phyloP scores from a whole-genome alignment of 2,797 vertebrate genomes.

The Margarornis squamiger region DNA sequence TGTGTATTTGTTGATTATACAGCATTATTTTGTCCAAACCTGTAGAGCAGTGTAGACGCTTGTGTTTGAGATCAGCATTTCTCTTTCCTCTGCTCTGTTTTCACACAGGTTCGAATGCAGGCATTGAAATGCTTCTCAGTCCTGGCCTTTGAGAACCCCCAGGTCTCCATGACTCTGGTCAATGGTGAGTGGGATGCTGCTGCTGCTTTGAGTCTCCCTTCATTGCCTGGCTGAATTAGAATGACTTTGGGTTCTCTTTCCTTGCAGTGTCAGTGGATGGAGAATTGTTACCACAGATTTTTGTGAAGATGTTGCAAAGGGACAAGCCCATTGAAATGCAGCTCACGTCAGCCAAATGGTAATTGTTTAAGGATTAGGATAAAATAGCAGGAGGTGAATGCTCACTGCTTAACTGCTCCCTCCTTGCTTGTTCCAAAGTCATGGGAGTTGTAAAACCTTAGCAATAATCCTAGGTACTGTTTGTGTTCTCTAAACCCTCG shows the following conservation, averaged over 20 bases:
- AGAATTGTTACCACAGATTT: slow-evolving; percentile 94
- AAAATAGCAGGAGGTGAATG: neutral
- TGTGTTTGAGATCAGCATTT: neutral
- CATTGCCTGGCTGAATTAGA: neutral
- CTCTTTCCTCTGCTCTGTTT: neutral
- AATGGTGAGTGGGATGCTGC: slow-evolving; percentile 85
- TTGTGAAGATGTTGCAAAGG: slow-evolving; percentile 98
- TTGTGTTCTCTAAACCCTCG: neutral
- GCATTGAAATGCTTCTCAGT: slow-evolving; percentile 98
- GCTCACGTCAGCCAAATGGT: slow-evolving; percentile 99
- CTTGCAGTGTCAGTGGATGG: slow-evolving; percentile 92
- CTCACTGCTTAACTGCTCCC: neutral
- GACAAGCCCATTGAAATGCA: slow-evolving; percentile 99
- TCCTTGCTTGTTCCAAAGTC: neutral
- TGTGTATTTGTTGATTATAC: neutral
- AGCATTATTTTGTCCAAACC: neutral
- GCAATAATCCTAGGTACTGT: neutral
- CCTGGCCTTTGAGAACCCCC: slow-evolving; percentile 96
- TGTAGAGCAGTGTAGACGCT: neutral
- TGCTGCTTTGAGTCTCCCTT: slow-evolving; percentile 3
- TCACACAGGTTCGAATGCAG: slow-evolving; percentile 93
- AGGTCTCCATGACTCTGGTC: slow-evolving; percentile 95
- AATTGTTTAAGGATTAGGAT: slow-evolving; percentile 51
- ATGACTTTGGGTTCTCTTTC: slow-evolving; percentile 48
- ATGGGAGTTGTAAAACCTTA: neutral